Evolutionary conservation across 2,797 vertebrate genomes (phyloP), one percentile per base, ranked within the genome.

Genomic region (Eupleurogrammus muticus): DNA sequence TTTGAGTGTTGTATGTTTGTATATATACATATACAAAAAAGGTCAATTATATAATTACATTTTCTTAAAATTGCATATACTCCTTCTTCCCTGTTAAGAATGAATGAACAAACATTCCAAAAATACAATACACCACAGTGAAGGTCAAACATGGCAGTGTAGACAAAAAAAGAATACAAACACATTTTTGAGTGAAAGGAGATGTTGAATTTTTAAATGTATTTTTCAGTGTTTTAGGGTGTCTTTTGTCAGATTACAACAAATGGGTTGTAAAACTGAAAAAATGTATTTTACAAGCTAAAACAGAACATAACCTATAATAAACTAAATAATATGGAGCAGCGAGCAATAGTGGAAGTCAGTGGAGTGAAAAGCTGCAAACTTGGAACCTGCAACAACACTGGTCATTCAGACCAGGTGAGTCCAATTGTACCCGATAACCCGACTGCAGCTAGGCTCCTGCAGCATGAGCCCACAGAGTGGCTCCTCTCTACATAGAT

Each of bases 401-500:
- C 28, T 28, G 28, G 28, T 32, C 32, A 54, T 34, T 50, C 34
- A 17, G 10, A 52, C n/a, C 42, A 55, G 36, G 55, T 23, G 47
- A 66, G 52, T 13, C 13, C 9, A 70, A 57, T 42, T 53, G 24
- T 32, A 40, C 16, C 20, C 20, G 54, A 47, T 10, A 9, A 60
- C 19, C 21, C 10, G 5, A 36, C 35, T 36, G 35, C 35, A 8
- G 1, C 35, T 38, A 38, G 36, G 36, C 36, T 38, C 28, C 28
- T 28, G 28, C 0, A 38, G 36, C 10, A 38, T 38, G 9, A 50
- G 42, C 53, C 52, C 9, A 50, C 36, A 21, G 47, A 23, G 24
- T 20, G 10, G 51, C 5, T n/a, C 6, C 3, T 28, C 3, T 28
- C 28, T 6, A 28, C 28, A 28, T 52, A 49, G 51, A 47, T 44